These are phyloP conservation scores for Crotalus helleri DNA, from an alignment of 2,113 vertebrate species.

Conservation along the genomic window DNA sequence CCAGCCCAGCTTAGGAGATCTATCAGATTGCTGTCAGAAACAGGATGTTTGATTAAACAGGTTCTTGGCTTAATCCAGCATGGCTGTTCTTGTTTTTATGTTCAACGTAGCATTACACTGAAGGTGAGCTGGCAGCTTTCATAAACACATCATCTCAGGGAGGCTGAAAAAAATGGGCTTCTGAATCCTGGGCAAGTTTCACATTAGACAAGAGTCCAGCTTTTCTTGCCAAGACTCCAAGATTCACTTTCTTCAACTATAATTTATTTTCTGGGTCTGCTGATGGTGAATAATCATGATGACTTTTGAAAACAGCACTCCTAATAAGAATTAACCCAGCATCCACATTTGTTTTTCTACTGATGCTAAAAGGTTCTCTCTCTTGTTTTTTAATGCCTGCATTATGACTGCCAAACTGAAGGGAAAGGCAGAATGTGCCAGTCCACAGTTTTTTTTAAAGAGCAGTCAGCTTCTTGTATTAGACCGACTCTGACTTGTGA, in stretches of 20 bases:
- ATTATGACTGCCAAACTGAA: not conserved
- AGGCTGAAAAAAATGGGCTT: not conserved
- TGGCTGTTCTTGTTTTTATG: not conserved
- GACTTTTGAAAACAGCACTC: conserved; percentile 1
- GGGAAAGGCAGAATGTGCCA: not conserved
- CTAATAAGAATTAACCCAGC: not conserved
- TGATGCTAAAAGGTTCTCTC: not conserved
- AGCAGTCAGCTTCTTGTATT: not conserved
- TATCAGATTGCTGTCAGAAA: not conserved
- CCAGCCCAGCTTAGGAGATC: not conserved
- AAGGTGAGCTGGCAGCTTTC: not conserved
- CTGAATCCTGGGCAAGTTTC: not conserved
- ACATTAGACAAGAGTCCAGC: not conserved
- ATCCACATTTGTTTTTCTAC: not conserved
- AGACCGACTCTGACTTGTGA: not conserved
- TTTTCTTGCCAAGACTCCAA: not conserved
- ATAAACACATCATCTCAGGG: not conserved
- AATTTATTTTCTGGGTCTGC: conserved; percentile 4
- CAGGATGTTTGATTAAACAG: not conserved
- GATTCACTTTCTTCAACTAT: not conserved
- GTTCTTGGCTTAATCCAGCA: not conserved
- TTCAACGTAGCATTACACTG: not conserved
- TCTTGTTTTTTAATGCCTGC: not conserved
- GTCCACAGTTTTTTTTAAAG: not conserved
- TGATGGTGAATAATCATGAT: conserved; percentile 7